phyloP scores from a whole-genome alignment of 2,113 vertebrate genomes.

The Felis chaus region DNA sequence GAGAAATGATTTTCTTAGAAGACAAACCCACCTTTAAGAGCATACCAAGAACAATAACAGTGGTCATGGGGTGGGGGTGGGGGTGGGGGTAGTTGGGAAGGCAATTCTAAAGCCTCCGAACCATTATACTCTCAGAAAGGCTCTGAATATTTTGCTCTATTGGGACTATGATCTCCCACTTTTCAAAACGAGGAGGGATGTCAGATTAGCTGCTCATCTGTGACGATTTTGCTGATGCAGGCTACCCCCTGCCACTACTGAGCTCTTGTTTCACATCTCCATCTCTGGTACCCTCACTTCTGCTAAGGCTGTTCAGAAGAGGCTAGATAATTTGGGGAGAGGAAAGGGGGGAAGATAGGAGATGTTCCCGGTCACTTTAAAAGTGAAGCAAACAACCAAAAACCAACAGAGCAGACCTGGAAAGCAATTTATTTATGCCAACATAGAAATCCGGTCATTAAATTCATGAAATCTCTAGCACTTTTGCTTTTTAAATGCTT shows the following conservation, averaged over 20 bases:
- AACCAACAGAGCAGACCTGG: neutral
- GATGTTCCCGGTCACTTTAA: neutral
- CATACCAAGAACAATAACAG: neutral
- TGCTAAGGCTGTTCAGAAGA: neutral
- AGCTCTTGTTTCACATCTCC: neutral
- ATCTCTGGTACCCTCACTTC: neutral
- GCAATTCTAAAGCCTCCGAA: neutral
- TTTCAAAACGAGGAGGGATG: neutral
- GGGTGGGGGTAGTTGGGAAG: neutral
- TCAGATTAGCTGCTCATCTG: neutral
- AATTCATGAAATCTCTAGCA: no score
- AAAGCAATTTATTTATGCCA: neutral
- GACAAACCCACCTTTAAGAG: neutral
- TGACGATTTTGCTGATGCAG: neutral
- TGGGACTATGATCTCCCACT: neutral
- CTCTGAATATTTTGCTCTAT: neutral
- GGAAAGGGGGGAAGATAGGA: neutral
- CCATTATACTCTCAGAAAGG: neutral
- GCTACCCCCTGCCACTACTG: neutral
- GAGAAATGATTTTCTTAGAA: neutral
- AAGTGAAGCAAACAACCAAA: neutral
- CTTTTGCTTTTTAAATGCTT: neutral
- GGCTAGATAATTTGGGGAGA: neutral
- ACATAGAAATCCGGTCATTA: neutral
- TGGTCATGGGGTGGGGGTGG: neutral